Percentiles rank a stretch among this genome's conserved stretches.
Evolutionary conservation across 1,140 invertebrate species (phyloP).

Genomic region (Pseudoatta argentina): DNA sequence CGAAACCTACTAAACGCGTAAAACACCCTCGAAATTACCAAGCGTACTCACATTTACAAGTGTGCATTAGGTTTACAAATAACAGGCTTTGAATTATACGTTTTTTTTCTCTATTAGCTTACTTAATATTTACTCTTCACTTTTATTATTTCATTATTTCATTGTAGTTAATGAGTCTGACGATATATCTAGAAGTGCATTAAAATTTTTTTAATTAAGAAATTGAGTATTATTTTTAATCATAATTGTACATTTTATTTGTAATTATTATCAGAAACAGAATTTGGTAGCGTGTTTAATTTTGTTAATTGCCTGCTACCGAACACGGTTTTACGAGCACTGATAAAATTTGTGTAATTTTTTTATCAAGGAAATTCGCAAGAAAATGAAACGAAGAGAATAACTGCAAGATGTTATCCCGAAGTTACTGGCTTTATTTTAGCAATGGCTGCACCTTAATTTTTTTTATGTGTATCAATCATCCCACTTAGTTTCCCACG

Average conservation of each 20-base stretch:
- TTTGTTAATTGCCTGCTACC: background rate
- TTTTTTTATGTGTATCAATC: conserved; percentile 80
- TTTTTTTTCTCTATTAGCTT: conserved; percentile 21
- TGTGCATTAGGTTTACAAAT: conserved; percentile 43
- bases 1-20: conserved; percentile 53
- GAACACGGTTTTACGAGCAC: background rate
- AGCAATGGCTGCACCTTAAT: conserved; percentile 59
- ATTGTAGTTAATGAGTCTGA: conserved; percentile 11
- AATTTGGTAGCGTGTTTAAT: background rate
- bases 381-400: conserved; percentile 2
- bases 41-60: conserved; percentile 22
- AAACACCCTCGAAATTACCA: conserved; percentile 67
- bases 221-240: background rate
- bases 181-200: background rate
- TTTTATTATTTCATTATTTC: conserved; percentile 35
- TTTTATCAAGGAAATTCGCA: background rate
- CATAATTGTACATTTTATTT: background rate
- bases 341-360: conserved; percentile 27
- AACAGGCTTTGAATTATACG: conserved; percentile 43
- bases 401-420: conserved; percentile 3
- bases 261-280: background rate
- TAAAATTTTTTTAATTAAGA: conserved; percentile 28
- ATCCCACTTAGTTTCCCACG: conserved; percentile 82
- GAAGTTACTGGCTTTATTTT: conserved; percentile 34
- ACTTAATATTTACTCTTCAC: conserved; percentile 20